Percentiles rank a stretch among this genome's conserved stretches.
Conservation (phyloP, 2,113 vertebrate species). For the Daubentonia madagascariensis region DNA sequence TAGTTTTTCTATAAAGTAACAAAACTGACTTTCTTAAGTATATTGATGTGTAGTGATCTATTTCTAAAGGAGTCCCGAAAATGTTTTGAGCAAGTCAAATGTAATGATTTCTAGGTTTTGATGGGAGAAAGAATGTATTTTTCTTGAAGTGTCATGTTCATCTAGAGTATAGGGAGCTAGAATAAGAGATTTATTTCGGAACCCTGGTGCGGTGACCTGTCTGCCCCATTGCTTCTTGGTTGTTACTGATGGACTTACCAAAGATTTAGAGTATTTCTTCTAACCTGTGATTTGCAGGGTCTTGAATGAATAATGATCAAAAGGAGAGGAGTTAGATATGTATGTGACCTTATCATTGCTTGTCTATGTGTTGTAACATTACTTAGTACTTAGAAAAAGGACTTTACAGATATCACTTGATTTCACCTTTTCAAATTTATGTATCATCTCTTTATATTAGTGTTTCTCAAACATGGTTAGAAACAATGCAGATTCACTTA, state of each 20-base stretch:
- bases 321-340: not conserved
- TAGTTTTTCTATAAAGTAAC: not conserved
- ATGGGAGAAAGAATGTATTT: not conserved
- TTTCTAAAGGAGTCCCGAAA: not conserved
- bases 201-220: not conserved
- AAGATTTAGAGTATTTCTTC: not conserved
- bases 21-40: slow-evolving; percentile 5
- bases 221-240: not conserved
- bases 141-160: not conserved
- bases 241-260: not conserved
- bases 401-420: not conserved
- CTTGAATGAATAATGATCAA: not conserved
- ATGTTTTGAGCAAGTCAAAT: not conserved
- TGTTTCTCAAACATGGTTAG: not conserved
- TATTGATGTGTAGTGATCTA: not conserved
- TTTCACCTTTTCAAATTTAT: slow-evolving; percentile 15
- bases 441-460: not conserved
- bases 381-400: slow-evolving; percentile 27
- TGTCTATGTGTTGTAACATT: not conserved
- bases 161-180: not conserved
- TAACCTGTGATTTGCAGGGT: not conserved
- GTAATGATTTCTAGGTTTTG: slow-evolving; percentile 29
- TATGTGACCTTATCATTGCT: not conserved
- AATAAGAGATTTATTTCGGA: not conserved
- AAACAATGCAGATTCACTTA: not conserved